These are phyloP conservation scores for Heliconius erato DNA, from an alignment of 2,888 invertebrate species.

Conservation along the genomic window DNA sequence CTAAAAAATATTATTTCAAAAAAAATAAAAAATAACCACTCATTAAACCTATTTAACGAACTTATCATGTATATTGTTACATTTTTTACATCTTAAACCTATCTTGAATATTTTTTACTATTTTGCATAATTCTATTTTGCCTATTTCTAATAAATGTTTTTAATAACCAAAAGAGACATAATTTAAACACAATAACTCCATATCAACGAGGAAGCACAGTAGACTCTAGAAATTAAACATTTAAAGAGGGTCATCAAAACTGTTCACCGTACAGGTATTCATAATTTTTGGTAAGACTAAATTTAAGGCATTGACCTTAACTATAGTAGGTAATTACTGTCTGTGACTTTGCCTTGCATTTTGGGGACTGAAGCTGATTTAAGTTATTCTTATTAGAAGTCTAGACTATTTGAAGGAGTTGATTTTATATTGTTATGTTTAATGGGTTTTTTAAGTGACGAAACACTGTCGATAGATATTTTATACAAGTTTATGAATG, in stretches of 20 bases:
- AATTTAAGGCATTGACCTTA: constrained; percentile 5
- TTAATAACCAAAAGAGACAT: neutral
- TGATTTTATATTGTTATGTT: too few relatives aligned
- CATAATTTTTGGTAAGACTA: neutral
- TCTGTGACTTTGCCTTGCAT: constrained; percentile 2
- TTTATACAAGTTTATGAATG: too few relatives aligned
- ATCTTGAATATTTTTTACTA: too few relatives aligned
- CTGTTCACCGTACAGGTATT: neutral
- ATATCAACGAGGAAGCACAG: neutral
- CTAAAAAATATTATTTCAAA: too few relatives aligned
- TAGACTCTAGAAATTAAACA: neutral
- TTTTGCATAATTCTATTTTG: too few relatives aligned
- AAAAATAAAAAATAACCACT: too few relatives aligned
- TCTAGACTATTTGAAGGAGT: neutral
- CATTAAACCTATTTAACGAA: too few relatives aligned
- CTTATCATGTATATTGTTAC: too few relatives aligned
- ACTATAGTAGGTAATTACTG: neutral
- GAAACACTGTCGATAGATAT: too few relatives aligned
- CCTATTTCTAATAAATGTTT: too few relatives aligned
- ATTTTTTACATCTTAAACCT: too few relatives aligned
- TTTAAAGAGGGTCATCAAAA: constrained; percentile 6
- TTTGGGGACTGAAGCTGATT: neutral
- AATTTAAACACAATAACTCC: neutral
- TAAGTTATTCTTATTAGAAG: constrained; percentile 1
- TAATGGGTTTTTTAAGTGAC: too few relatives aligned